These are phyloP conservation scores for Digitonthophagus gazella DNA, from an alignment of 2,888 invertebrate species.

Conservation along the genomic window DNA sequence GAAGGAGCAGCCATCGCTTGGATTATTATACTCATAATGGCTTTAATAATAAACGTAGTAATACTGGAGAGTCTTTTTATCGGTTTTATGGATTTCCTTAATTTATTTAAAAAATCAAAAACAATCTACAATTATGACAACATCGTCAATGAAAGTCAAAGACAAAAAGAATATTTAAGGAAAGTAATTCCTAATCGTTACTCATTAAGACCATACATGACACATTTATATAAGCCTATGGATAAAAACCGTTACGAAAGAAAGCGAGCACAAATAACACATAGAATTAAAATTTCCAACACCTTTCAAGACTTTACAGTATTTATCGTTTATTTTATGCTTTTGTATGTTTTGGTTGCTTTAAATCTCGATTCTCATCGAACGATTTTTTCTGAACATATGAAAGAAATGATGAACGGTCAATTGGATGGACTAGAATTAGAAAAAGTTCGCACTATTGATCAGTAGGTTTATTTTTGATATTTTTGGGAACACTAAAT, in stretches of 20 bases:
- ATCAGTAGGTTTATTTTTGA: slow-evolving; percentile 10
- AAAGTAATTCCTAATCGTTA: slow-evolving; percentile 24
- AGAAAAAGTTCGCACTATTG: slow-evolving; percentile 7
- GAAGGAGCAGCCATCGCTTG: slow-evolving; percentile 25
- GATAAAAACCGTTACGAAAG: slow-evolving; percentile 10
- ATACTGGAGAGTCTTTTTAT: slow-evolving; percentile 31
- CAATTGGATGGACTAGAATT: slow-evolving; percentile 13
- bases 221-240: slow-evolving; percentile 24
- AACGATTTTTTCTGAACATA: slow-evolving; percentile 17
- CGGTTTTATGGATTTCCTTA: not conserved
- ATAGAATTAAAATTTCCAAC: slow-evolving; percentile 17
- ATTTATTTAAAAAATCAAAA: not conserved
- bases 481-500: not conserved
- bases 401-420: slow-evolving; percentile 21
- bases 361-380: slow-evolving; percentile 20
- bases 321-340: slow-evolving; percentile 28
- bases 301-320: slow-evolving; percentile 29
- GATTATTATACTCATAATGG: slow-evolving; percentile 25
- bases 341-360: slow-evolving; percentile 29
- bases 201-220: slow-evolving; percentile 29
- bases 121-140: slow-evolving; percentile 19
- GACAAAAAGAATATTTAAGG: slow-evolving; percentile 26
- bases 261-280: slow-evolving; percentile 17
- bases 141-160: slow-evolving; percentile 30
- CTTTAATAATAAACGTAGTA: slow-evolving; percentile 30